Evolutionary conservation across 2,113 vertebrate genomes (phyloP).

Genomic region (Crotophaga sulcirostris): DNA sequence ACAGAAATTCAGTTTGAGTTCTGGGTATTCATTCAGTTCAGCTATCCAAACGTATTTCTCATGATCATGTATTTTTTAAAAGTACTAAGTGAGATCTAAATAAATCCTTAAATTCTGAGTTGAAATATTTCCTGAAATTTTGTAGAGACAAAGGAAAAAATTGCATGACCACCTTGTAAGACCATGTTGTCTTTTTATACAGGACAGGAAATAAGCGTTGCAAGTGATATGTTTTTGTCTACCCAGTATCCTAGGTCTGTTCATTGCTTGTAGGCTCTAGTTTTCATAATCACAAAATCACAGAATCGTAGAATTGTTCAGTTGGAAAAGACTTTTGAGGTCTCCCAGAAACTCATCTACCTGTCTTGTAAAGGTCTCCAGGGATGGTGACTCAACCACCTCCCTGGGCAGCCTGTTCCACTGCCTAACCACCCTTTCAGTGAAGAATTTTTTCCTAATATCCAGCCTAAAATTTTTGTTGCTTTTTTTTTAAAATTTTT

Average conservation of each 20-base stretch:
- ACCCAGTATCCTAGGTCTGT: neutral
- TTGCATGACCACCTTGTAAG: fast-evolving
- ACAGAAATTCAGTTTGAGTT: neutral
- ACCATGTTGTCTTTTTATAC: neutral
- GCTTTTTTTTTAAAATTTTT: too few species aligned
- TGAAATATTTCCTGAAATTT: neutral
- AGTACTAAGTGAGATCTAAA: neutral
- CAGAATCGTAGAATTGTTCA: too few species aligned
- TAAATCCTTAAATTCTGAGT: neutral
- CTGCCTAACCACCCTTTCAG: too few species aligned
- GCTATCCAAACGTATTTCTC: neutral
- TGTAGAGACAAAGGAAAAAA: neutral
- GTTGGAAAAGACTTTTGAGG: too few species aligned
- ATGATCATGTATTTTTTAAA: neutral
- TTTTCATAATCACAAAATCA: neutral
- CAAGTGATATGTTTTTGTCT: neutral
- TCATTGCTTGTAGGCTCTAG: neutral
- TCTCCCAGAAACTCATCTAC: too few species aligned
- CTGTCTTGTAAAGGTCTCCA: too few species aligned
- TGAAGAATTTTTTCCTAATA: too few species aligned
- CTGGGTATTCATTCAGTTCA: neutral
- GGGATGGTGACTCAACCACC: too few species aligned
- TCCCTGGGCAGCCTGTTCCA: too few species aligned
- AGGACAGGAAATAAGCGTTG: neutral
- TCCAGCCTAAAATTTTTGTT: too few species aligned